Conservation (phyloP, 2,797 vertebrate genomes). For the Carduelis carduelis region DNA sequence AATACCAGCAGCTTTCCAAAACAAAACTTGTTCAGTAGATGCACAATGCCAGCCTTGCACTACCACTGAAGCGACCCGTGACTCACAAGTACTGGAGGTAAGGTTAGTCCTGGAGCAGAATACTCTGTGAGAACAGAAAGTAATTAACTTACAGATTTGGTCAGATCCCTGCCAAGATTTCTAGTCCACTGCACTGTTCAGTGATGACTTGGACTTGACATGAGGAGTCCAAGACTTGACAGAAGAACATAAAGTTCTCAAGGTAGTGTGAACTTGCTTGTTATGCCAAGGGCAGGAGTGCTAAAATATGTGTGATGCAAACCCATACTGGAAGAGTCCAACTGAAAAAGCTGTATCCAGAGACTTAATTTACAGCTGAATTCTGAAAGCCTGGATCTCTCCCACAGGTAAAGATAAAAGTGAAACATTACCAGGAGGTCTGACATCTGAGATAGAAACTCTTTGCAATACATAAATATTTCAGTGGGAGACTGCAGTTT, state of each 20-base stretch:
- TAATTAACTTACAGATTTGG: not conserved
- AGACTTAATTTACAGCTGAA: not conserved
- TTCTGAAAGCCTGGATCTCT: not conserved
- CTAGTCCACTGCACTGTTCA: not conserved
- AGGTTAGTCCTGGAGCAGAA: not conserved
- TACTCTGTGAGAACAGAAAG: not conserved
- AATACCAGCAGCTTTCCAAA: not conserved
- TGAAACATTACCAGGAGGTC: not conserved
- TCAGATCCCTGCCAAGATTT: not conserved
- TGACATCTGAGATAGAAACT: not conserved
- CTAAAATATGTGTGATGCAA: not conserved
- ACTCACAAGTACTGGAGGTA: not conserved
- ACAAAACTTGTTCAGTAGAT: not conserved
- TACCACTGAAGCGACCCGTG: not conserved
- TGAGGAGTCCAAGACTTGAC: not conserved
- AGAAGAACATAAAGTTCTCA: not conserved
- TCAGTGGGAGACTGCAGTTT: not conserved
- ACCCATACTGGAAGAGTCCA: not conserved
- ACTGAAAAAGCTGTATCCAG: not conserved
- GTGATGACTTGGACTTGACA: not conserved
- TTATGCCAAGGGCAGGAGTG: not conserved
- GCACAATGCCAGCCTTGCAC: fast-evolving
- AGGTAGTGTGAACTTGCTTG: not conserved
- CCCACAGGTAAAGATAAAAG: not conserved
- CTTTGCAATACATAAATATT: not conserved